Base-by-base conservation (phyloP, 2,113 vertebrate genomes). In the Nipponia nippon region DNA sequence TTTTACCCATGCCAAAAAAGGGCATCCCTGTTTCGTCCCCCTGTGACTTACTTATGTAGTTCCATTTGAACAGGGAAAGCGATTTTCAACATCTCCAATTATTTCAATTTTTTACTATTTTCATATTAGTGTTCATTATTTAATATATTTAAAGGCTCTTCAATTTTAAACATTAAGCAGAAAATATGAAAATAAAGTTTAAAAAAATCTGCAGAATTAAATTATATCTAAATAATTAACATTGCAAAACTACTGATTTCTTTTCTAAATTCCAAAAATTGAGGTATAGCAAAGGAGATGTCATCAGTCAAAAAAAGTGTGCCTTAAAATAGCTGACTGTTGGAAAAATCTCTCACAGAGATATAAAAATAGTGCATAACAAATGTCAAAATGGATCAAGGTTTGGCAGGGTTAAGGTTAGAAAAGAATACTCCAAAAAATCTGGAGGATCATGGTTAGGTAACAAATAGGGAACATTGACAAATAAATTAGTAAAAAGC, bases 291-390 rank as follows among this genome's bases (percentile, higher is more conserved):
- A 99, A 99, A 98, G 98, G 97, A 98, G 98, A 99, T 98, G 98
- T 98, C 98, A 97, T 98, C 98, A 98, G 98, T 98, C 98, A 98
- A 98, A 98, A 98, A 98, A 99, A 98, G 98, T 98, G 97, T 98
- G 97, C 98, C 98, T 98, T 97, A 98, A 98, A 98, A 99, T 98
- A 98, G 98, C 98, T 98, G 98, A 98, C 98, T 98, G 98, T 98
- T 98, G 98, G 98, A 98, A 98, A 98, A 98, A 98, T 98, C 98
- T 98, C 98, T 98, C 96, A 98, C 97, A 98, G 98, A 96, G 98
- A 98, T 98, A 98, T 98, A 98, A 98, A 98, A 98, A 98, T 99
- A 99, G 99, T 99, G 99, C 99, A 99, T 99, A 99, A 99, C 98
- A 98, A 99, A 99, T 98, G 98, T 98, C 98, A 98, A 98, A 98